Evolutionary conservation across 2,113 vertebrate species (phyloP).

Genomic region (Notechis scutatus): DNA sequence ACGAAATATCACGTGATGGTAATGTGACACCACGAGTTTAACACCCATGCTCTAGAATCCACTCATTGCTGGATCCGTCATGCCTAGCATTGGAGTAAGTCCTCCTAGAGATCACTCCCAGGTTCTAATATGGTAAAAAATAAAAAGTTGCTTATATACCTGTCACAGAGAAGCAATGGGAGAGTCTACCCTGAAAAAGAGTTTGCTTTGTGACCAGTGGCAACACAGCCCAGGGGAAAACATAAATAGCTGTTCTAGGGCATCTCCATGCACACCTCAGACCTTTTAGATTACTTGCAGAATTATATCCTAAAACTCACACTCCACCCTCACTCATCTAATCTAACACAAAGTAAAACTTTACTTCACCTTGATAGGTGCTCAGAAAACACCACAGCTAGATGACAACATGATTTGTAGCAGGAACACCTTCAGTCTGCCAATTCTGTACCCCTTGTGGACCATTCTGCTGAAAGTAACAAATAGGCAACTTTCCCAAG

Average conservation of each 20-base stretch:
- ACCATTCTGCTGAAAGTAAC: not conserved
- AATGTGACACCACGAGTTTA: no score
- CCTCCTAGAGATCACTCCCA: not conserved
- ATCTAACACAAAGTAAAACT: not conserved
- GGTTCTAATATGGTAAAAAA: not conserved
- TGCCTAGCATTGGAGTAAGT: not conserved
- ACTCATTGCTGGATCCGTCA: not conserved
- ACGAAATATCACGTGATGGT: no score
- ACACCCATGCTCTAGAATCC: not conserved
- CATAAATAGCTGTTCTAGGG: not conserved
- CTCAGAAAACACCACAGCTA: not conserved
- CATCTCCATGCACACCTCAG: not conserved
- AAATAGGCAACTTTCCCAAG: not conserved
- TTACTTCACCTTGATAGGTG: not conserved
- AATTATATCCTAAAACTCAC: not conserved
- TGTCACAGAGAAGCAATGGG: not conserved
- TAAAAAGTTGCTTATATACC: not conserved
- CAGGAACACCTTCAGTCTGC: not conserved
- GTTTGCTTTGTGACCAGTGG: no score
- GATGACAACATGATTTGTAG: not conserved
- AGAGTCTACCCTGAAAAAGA: not conserved
- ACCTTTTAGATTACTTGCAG: not conserved
- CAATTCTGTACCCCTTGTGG: not conserved
- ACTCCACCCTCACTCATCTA: not conserved
- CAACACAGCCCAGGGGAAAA: not conserved